These are phyloP conservation scores for Tipula helvola DNA, from an alignment of 2,888 invertebrate species.

Conservation along the genomic window DNA sequence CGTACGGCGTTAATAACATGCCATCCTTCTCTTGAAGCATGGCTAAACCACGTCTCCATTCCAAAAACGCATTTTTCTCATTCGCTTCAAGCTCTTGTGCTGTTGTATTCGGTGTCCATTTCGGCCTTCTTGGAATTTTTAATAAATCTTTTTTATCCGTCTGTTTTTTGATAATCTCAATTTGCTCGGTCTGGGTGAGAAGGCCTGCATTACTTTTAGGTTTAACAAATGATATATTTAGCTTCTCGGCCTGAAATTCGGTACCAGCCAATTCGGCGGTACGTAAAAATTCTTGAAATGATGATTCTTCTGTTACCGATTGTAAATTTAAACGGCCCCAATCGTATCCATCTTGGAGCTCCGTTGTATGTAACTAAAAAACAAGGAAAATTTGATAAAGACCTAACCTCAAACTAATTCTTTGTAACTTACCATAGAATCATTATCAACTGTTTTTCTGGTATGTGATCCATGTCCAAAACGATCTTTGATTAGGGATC, in stretches of 20 bases:
- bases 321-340: slow-evolving; percentile 83
- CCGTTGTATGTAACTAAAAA: slow-evolving; percentile 60
- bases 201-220: slow-evolving; percentile 46
- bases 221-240: slow-evolving; percentile 67
- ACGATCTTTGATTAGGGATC: slow-evolving; percentile 62
- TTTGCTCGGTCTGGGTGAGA: slow-evolving; percentile 45
- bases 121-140: slow-evolving; percentile 77
- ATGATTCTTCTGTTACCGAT: slow-evolving; percentile 92
- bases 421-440: slow-evolving; percentile 51
- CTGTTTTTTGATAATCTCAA: slow-evolving; percentile 40
- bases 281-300: slow-evolving; percentile 89
- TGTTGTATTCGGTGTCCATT: slow-evolving; percentile 62
- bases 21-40: slow-evolving; percentile 64
- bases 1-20: slow-evolving; percentile 87
- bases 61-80: slow-evolving; percentile 75
- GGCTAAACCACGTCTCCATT: slow-evolving; percentile 80
- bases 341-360: slow-evolving; percentile 80
- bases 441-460: slow-evolving; percentile 52
- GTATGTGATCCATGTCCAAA: slow-evolving; percentile 47
- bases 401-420: slow-evolving; percentile 8
- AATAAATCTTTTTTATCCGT: slow-evolving; percentile 47
- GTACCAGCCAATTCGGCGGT: slow-evolving; percentile 90
- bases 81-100: slow-evolving; percentile 64
- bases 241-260: slow-evolving; percentile 84
- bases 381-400: background rate